These are phyloP conservation scores for Podarcis cretensis DNA, from an alignment of 2,113 vertebrate genomes.

Conservation along the genomic window DNA sequence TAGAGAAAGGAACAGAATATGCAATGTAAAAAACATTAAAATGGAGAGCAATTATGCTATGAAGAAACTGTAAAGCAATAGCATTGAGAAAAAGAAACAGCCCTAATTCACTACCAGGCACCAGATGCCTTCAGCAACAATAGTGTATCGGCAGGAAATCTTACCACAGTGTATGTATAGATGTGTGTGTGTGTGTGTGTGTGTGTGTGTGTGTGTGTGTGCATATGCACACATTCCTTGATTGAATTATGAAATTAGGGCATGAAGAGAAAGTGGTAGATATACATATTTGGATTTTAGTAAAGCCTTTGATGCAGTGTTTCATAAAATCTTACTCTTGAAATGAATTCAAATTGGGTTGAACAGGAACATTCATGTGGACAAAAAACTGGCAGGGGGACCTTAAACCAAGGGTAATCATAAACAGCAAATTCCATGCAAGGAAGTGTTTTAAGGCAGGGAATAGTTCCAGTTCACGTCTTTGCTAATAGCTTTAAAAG, in stretches of 20 bases:
- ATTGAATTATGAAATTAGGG: slow-evolving; percentile 11
- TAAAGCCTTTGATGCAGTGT: slow-evolving; percentile 28
- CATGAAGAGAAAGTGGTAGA: slow-evolving; percentile 31
- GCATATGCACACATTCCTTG: neutral
- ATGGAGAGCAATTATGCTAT: neutral
- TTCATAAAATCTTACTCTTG: slow-evolving; percentile 28
- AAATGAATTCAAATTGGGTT: slow-evolving; percentile 33
- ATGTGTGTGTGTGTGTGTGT: too few species aligned
- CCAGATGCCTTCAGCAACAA: neutral
- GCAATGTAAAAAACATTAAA: neutral
- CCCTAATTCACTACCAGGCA: slow-evolving; percentile 6
- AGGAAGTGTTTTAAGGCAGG: neutral
- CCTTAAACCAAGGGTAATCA: slow-evolving; percentile 19
- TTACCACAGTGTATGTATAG: neutral
- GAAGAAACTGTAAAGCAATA: neutral
- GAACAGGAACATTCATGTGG: slow-evolving; percentile 2
- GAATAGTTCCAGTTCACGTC: neutral
- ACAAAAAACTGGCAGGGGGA: slow-evolving; percentile 30
- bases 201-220: too few species aligned
- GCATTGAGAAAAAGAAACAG: neutral
- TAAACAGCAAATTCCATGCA: slow-evolving; percentile 27
- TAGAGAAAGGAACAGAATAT: neutral
- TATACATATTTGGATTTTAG: slow-evolving; percentile 31
- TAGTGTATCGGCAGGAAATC: slow-evolving; percentile 8
- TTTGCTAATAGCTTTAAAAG: neutral